phyloP scores from a whole-genome alignment of 2,888 invertebrate genomes.

The Plebejus melissa region DNA sequence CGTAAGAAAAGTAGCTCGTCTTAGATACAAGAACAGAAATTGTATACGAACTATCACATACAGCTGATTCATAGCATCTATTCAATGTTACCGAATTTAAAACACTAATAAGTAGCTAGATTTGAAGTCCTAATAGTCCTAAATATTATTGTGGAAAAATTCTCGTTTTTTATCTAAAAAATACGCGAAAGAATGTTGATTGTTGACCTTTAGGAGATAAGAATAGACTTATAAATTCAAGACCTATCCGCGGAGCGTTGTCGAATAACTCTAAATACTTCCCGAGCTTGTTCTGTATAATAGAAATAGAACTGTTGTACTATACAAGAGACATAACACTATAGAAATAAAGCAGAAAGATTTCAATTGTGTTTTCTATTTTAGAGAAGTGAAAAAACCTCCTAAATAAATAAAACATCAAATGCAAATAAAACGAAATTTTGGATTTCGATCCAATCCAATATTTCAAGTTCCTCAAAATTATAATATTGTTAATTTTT shows the following conservation, averaged over 20 bases:
- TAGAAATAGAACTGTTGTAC: conserved; percentile 7
- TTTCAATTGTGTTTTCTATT: too few relatives aligned
- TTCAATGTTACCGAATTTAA: too few relatives aligned
- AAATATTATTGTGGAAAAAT: neutral
- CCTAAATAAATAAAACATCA: too few relatives aligned
- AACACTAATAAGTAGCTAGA: too few relatives aligned
- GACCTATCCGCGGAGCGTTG: neutral
- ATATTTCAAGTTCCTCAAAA: neutral
- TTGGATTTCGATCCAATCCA: too few relatives aligned
- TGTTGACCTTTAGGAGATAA: conserved; percentile 16
- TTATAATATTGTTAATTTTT: conserved; percentile 4
- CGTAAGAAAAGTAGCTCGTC: too few relatives aligned
- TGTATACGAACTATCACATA: too few relatives aligned
- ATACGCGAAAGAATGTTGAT: neutral
- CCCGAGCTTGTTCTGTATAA: neutral
- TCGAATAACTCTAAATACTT: conserved; percentile 7
- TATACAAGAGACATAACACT: neutral
- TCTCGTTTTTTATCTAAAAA: neutral
- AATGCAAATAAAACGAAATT: too few relatives aligned
- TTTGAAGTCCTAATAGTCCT: neutral
- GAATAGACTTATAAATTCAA: conserved; percentile 16
- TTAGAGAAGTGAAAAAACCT: too few relatives aligned
- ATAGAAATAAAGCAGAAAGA: too few relatives aligned
- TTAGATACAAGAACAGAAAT: too few relatives aligned
- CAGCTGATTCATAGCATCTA: too few relatives aligned